Conservation (phyloP, 2,797 vertebrate genomes). For the Bovichtus diacanthus region DNA sequence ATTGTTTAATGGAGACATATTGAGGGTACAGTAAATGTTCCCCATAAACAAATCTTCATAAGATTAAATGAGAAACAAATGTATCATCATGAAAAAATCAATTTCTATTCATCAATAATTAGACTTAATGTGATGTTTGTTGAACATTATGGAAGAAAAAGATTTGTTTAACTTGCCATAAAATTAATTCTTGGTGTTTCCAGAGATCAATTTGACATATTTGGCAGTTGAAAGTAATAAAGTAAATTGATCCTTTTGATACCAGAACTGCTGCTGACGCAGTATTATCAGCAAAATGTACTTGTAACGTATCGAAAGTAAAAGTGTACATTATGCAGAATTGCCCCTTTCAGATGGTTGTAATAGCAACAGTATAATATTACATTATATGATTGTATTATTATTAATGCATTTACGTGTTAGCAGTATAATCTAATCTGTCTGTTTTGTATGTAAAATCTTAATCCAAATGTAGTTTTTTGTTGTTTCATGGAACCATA, state of each 20-base stretch:
- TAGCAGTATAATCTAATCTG: too few species aligned
- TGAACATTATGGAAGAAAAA: neutral
- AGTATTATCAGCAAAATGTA: neutral
- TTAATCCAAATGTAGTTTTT: too few species aligned
- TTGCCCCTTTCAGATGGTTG: neutral
- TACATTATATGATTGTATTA: too few species aligned
- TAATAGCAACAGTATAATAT: neutral
- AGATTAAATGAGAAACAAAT: slow-evolving; percentile 15
- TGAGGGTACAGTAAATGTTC: neutral
- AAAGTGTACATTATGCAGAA: neutral
- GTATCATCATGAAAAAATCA: neutral
- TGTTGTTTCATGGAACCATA: too few species aligned
- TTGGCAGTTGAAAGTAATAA: neutral
- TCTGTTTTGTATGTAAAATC: too few species aligned
- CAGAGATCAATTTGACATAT: neutral
- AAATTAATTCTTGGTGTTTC: neutral
- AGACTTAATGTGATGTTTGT: neutral
- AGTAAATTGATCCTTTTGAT: too few species aligned
- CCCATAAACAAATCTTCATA: neutral
- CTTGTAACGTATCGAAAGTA: too few species aligned
- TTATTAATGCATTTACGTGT: too few species aligned
- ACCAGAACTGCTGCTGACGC: neutral
- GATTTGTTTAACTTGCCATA: neutral
- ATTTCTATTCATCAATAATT: neutral
- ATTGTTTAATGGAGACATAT: slow-evolving; percentile 12